These are phyloP conservation scores for Drosophila pseudoananassae DNA, from an alignment of 1,140 invertebrate genomes.

Conservation along the genomic window DNA sequence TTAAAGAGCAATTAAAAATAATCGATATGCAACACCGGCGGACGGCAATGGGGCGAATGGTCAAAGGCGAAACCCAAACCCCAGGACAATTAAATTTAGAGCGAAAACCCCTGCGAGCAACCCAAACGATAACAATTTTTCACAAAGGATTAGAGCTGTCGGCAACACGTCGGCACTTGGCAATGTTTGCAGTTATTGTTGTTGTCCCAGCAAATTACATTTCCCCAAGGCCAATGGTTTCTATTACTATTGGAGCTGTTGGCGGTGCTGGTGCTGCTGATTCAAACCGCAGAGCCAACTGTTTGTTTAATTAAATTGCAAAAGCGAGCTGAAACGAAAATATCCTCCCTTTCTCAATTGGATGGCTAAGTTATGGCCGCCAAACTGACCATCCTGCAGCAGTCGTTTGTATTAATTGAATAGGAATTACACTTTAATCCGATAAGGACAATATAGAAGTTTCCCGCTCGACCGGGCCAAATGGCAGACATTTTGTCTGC, in stretches of 20 bases:
- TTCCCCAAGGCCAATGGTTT: constrained; percentile 59
- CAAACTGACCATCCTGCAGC: constrained; percentile 26
- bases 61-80: constrained; percentile 21
- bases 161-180: constrained; percentile 75
- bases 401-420: constrained; percentile 76
- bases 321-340: constrained; percentile 37
- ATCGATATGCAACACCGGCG: constrained; percentile 52
- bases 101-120: constrained; percentile 23
- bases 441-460: constrained; percentile 57
- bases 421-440: constrained; percentile 64
- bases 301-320: constrained; percentile 81
- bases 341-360: background rate
- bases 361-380: constrained; percentile 51
- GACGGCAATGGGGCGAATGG: background rate
- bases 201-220: constrained; percentile 65
- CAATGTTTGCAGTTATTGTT: constrained; percentile 43
- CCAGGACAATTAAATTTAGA: constrained; percentile 71
- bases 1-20: constrained; percentile 68
- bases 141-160: constrained; percentile 78
- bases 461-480: constrained; percentile 20
- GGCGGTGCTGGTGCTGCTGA: constrained; percentile 17
- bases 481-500: constrained; percentile 63
- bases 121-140: constrained; percentile 80
- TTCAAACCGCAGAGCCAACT: constrained; percentile 63
- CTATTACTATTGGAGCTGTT: constrained; percentile 28